Percentiles rank a stretch among this genome's conserved stretches.
Evolutionary conservation across 2,797 vertebrate species (phyloP).

Genomic region (Pangasius krempfi): DNA sequence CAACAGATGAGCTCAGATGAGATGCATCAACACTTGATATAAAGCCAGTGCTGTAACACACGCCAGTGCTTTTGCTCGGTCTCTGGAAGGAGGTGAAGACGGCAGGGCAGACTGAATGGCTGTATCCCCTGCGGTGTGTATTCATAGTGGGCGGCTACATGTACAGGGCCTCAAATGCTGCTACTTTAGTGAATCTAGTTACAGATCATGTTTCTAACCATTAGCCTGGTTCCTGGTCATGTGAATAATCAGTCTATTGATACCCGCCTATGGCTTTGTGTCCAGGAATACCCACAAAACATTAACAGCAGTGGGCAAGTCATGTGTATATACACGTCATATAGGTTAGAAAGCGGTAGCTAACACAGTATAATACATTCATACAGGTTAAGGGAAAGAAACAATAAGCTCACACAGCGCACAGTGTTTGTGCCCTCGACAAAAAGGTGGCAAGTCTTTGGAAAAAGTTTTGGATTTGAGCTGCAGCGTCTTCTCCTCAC

Average conservation of each 20-base stretch:
- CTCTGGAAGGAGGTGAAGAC: background rate
- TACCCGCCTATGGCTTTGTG: conserved; percentile 5
- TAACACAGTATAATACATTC: background rate
- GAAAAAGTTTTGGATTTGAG: background rate
- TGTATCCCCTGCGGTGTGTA: background rate
- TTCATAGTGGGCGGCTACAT: background rate
- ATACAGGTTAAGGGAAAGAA: background rate
- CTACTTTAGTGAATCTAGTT: conserved; percentile 11
- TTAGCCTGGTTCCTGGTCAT: conserved; percentile 4
- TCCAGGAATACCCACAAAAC: background rate
- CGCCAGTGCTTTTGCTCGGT: background rate
- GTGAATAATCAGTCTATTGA: conserved; percentile 17
- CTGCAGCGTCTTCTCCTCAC: background rate
- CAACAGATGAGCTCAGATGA: conserved; percentile 11
- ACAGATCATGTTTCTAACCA: background rate
- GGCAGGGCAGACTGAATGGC: background rate
- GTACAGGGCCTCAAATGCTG: conserved; percentile 9
- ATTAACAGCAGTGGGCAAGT: background rate
- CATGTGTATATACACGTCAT: background rate
- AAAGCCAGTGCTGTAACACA: background rate
- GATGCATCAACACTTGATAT: background rate
- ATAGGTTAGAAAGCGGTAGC: background rate
- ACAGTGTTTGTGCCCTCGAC: background rate
- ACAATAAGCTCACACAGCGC: background rate
- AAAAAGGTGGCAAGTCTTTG: background rate